phyloP scores from a whole-genome alignment of 2,888 invertebrate genomes.

The Stenodera caucasica region DNA sequence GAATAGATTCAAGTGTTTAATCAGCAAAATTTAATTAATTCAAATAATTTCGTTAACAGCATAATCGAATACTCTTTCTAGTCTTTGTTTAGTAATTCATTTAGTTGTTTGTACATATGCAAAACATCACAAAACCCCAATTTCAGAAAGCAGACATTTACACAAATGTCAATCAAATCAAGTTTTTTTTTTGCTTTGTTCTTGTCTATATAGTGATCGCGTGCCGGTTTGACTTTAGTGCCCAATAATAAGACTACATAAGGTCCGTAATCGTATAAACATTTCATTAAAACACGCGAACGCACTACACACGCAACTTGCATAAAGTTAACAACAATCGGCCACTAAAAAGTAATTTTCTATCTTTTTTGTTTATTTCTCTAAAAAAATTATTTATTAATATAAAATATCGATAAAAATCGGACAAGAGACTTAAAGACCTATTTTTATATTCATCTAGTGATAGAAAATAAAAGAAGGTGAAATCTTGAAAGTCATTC shows the following conservation, averaged over 20 bases:
- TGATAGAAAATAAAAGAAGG: conserved; percentile 44
- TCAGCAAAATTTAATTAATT: conserved; percentile 11
- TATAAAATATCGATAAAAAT: conserved; percentile 37
- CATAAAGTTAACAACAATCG: conserved; percentile 50
- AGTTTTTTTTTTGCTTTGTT: conserved; percentile 32
- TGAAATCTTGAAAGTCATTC: conserved; percentile 52
- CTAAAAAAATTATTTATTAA: conserved; percentile 21
- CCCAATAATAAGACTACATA: conserved; percentile 36
- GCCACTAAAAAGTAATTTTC: conserved; percentile 41
- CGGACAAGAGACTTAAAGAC: conserved; percentile 5
- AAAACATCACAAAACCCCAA: conserved; percentile 45
- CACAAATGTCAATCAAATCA: conserved; percentile 53
- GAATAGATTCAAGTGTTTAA: conserved; percentile 24
- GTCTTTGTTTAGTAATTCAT: no score
- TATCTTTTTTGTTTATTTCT: conserved; percentile 26
- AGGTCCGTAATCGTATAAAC: conserved; percentile 46
- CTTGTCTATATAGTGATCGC: conserved; percentile 50
- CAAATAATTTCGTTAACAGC: no score
- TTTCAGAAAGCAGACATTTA: conserved; percentile 50
- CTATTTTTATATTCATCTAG: conserved; percentile 47
- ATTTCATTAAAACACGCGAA: conserved; percentile 47
- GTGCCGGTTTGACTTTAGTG: conserved; percentile 47
- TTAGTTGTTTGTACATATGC: conserved; percentile 32
- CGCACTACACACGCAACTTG: conserved; percentile 53
- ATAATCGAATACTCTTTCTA: no score